These are phyloP conservation scores for Galago senegalensis DNA, from an alignment of 2,797 vertebrate species.

Conservation along the genomic window DNA sequence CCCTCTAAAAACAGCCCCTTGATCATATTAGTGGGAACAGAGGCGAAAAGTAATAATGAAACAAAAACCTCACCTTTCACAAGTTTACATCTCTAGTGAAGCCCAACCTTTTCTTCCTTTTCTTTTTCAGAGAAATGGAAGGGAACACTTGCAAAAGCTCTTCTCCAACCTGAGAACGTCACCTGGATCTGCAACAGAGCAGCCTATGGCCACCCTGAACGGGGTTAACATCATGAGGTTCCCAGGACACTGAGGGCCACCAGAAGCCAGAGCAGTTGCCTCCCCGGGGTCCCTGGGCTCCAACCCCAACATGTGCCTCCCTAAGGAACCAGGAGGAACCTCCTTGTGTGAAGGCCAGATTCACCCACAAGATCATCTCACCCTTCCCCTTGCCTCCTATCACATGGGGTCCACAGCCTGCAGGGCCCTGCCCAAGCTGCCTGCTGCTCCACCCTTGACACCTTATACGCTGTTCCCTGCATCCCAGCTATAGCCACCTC, in stretches of 20 bases:
- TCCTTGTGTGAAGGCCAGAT: not conserved
- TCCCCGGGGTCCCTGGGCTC: not conserved
- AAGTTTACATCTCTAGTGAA: not conserved
- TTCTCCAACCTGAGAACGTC: not conserved
- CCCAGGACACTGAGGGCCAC: not conserved
- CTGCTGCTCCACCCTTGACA: not conserved
- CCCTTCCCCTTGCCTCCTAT: not conserved
- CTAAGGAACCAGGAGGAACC: not conserved
- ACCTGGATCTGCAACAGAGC: not conserved
- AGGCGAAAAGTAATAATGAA: not conserved
- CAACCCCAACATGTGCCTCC: accelerated
- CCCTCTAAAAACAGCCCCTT: not conserved
- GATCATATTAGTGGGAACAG: not conserved
- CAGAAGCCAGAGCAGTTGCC: not conserved
- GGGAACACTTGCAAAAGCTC: not conserved
- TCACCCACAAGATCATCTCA: not conserved
- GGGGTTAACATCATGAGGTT: not conserved
- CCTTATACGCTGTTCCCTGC: not conserved
- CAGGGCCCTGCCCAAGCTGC: not conserved
- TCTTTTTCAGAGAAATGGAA: not conserved
- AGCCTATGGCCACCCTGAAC: not conserved
- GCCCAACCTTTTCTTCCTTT: not conserved
- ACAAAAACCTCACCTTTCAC: not conserved
- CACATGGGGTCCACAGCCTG: not conserved
- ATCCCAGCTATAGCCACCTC: not conserved